Evolutionary conservation across 2,797 vertebrate genomes (phyloP), one percentile per base, ranked within the genome.

Genomic region (Anguilla megastoma): DNA sequence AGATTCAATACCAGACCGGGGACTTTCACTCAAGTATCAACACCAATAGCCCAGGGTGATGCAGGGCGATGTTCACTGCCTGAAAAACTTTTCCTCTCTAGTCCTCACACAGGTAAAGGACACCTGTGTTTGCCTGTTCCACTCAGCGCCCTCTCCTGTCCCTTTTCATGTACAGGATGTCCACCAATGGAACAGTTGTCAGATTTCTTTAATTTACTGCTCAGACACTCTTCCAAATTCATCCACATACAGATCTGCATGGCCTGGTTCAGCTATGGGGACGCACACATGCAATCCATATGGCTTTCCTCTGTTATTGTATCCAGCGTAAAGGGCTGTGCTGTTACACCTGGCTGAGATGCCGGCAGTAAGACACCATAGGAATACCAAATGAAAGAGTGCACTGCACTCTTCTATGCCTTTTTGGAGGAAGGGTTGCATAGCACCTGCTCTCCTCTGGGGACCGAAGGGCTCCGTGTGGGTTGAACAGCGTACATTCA

Each of bases 401-500:
- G 74, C 74, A 10, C 74, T 41, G 63, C 27, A 33, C 36, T 21
- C 36, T 76, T 76, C 74, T 76, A 33, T 41, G 12, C 33, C 36
- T 36, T 0, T 41, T 76, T 71, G n/a, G 69, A 27, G 27, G 69
- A 41, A 41, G 74, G 18, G 33, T 3, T 41, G 36, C 74, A 76
- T 41, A 3, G 36, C 36, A 76, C 8, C 69, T 10, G 30, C 69
- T 74, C 30, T 74, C 30, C 9, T 33, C 30, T 30, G 84, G 56
- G 50, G 85, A 63, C 48, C 79, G 27, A 63, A 45, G 56, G 56
- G 86, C 83, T 74, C 41, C 87, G 90, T n/a, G 83, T 52, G 79
- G n/a, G 83, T 33, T 88, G 87, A 91, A 82, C 85, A 90, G 89
- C 24, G 16, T 69, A 56, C 88, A 88, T 93, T 92, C 90, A 90